These are phyloP conservation scores for Megastigmus dorsalis DNA, from an alignment of 2,888 invertebrate species.

Conservation along the genomic window DNA sequence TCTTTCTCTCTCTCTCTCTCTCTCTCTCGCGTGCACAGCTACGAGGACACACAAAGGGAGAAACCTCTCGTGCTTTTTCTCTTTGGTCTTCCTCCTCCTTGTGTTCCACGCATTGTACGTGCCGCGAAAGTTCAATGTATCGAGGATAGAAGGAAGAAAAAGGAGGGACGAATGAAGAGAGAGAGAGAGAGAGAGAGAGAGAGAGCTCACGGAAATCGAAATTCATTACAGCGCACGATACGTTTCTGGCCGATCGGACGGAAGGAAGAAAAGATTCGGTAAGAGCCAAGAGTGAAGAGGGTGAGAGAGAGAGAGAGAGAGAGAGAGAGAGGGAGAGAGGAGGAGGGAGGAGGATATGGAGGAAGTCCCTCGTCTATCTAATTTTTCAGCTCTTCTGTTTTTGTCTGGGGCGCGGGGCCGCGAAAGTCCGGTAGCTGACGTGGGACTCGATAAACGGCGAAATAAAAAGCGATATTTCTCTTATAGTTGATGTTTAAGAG, in stretches of 20 bases:
- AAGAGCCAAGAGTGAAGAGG: not conserved
- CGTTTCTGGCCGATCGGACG: slow-evolving; percentile 42
- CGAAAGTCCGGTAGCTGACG: slow-evolving; percentile 42
- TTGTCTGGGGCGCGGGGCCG: slow-evolving; percentile 19
- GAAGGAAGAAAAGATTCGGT: slow-evolving; percentile 48
- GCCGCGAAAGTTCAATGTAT: slow-evolving; percentile 41
- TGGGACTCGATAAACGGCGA: slow-evolving; percentile 41
- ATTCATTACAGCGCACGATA: slow-evolving; percentile 54
- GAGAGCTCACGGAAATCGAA: slow-evolving; percentile 51
- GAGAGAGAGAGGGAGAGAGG: too few species aligned
- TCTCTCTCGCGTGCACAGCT: not conserved
- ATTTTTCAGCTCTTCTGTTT: slow-evolving; percentile 37
- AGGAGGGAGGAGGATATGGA: too few species aligned
- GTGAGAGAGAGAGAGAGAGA: too few species aligned
- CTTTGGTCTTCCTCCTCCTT: not conserved
- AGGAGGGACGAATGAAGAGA: too few species aligned
- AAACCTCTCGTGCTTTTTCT: not conserved
- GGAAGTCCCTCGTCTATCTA: slow-evolving; percentile 47
- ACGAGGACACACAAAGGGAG: too few species aligned
- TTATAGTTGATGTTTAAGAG: slow-evolving; percentile 28
- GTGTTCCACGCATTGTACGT: slow-evolving; percentile 51
- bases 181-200: slow-evolving; percentile 14
- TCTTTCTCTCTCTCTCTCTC: not conserved
- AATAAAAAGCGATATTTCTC: slow-evolving; percentile 48
- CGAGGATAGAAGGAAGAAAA: slow-evolving; percentile 3